Evolutionary conservation across 1,140 invertebrate genomes (phyloP).

Genomic region (Sesamia nonagrioides): DNA sequence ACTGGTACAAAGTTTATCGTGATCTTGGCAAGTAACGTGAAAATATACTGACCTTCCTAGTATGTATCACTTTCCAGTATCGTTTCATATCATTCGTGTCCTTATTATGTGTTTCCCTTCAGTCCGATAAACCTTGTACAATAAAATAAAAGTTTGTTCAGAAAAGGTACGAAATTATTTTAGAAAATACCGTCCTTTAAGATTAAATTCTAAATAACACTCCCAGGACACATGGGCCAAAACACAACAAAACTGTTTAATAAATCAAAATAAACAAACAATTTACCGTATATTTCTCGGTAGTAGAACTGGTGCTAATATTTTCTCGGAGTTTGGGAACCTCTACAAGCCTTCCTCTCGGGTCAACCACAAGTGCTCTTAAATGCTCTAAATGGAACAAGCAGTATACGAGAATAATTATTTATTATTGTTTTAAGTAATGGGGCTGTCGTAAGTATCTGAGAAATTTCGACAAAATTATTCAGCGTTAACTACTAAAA

Average conservation of each 20-base stretch:
- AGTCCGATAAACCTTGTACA: too few relatives aligned
- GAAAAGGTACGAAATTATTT: too few relatives aligned
- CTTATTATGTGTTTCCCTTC: too few relatives aligned
- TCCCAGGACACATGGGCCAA: background rate
- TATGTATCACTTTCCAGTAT: too few relatives aligned
- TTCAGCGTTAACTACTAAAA: too few relatives aligned
- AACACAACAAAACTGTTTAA: slow-evolving; percentile 17
- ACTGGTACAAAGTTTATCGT: too few relatives aligned
- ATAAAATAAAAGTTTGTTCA: too few relatives aligned
- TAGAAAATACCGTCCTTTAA: background rate
- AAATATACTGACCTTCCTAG: too few relatives aligned
- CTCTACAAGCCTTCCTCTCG: slow-evolving; percentile 1
- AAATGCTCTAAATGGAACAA: slow-evolving; percentile 16
- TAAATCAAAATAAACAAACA: slow-evolving; percentile 30
- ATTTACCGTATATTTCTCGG: slow-evolving; percentile 31
- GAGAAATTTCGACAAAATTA: too few relatives aligned
- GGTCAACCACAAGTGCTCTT: slow-evolving; percentile 24
- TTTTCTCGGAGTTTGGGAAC: background rate
- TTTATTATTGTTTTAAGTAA: slow-evolving; percentile 22
- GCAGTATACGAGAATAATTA: slow-evolving; percentile 27
- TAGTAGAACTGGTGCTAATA: slow-evolving; percentile 24
- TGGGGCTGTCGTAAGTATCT: background rate
- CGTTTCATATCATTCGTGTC: too few relatives aligned
- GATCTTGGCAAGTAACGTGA: too few relatives aligned
- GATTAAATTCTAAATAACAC: background rate